phyloP scores from a whole-genome alignment of 2,797 vertebrate genomes.

The Danio choprae region DNA sequence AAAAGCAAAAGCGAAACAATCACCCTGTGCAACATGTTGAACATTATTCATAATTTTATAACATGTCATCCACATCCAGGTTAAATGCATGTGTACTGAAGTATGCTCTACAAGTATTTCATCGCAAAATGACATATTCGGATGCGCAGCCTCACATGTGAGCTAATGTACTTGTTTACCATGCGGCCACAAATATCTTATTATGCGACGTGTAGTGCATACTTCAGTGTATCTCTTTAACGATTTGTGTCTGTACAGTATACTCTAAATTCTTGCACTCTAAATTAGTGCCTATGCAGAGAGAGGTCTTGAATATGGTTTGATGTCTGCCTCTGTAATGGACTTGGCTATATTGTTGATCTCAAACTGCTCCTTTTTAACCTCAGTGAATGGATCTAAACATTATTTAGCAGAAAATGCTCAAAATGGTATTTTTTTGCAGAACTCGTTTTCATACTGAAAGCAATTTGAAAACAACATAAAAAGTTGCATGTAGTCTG shows the following conservation, averaged over 20 bases:
- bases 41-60: too few species aligned
- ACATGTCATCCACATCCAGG: too few species aligned
- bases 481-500: neutral
- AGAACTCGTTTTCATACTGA: neutral
- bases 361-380: slow-evolving; percentile 30
- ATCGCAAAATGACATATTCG: too few species aligned
- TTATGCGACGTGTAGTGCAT: too few species aligned
- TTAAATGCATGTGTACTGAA: too few species aligned
- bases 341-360: slow-evolving; percentile 20
- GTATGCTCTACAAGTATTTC: too few species aligned
- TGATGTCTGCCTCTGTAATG: slow-evolving; percentile 22
- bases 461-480: slow-evolving; percentile 18
- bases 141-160: too few species aligned
- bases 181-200: too few species aligned
- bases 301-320: slow-evolving; percentile 37
- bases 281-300: neutral
- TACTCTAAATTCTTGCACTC: slow-evolving; percentile 1
- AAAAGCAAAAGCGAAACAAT: too few species aligned
- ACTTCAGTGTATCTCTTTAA: neutral
- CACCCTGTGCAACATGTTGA: too few species aligned
- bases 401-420: neutral
- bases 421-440: slow-evolving; percentile 7
- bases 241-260: slow-evolving; percentile 15
- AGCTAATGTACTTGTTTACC: too few species aligned
- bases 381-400: slow-evolving; percentile 23